Base-by-base conservation (phyloP, 2,113 vertebrate genomes). In the Urocynchramus pylzowi region DNA sequence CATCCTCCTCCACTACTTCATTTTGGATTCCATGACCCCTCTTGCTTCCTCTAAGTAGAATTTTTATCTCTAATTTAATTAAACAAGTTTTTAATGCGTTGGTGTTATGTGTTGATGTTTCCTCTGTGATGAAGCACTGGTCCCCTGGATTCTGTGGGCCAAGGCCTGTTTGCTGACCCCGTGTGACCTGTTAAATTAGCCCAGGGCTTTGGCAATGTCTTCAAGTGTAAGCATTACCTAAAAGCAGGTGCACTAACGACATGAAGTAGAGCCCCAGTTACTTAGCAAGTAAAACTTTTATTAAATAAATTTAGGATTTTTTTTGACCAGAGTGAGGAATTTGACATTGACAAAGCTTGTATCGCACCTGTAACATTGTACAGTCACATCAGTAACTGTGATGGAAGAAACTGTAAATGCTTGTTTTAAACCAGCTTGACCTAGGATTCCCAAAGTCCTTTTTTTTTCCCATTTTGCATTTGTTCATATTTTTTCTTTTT, bases 261-360 rank as follows among this genome's bases (percentile, higher is more conserved):
- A 57, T 2, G 4, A 80, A 73, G 14, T 21, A 64, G 56, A 84
- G n/a, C 18, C 76, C 52, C 10, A 65, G 28, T 76, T 74, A 88
- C 85, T 94, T 97, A 97, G 93, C 97, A 98, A 98, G 98, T 98
- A 98, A 97, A 98, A 96, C 92, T 97, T 98, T 98, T 98, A 98
- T 98, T 98, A 98, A 98, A 98, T 98, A 98, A 98, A 97, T 84
- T 97, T 97, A 90, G 93, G 84, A 80, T 47, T 93, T 91, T 95
- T 61, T 61, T 90, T 95, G 39, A 97, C 95, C 97, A 97, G 95
- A 97, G 96, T 95, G 92, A 98, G 97, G 97, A 91, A 74, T 93
- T 96, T 89, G 94, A 97, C 96, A 84, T 57, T 75, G 96, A 94
- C 57, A 35, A 90, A 83, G 82, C 84, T 86, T 61, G 78, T 81